Base-by-base conservation (phyloP, 2,113 vertebrate species). In the Verasper variegatus region DNA sequence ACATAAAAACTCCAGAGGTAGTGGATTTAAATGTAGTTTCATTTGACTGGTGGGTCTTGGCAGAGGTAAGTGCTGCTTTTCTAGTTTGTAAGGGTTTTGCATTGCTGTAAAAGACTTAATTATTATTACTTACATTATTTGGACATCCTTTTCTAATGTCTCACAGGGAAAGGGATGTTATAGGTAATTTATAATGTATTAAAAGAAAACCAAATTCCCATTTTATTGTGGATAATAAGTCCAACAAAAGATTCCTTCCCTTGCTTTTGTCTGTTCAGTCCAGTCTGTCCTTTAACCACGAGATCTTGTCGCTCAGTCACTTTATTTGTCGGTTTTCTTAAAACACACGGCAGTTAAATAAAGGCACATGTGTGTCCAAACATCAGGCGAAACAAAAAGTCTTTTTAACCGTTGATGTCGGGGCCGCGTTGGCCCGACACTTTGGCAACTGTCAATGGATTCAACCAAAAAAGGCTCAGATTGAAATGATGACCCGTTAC, bases 381-480 rank as follows among this genome's bases (percentile, higher is more conserved):
- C 24, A 68, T 56, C n/a, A 56, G 42, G 69, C 42, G 68, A 77
- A 71, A 74, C 42, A 74, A 77, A 31, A 74, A 67, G 20, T 58
- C 21, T 64, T 59, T 61, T 35, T 26, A 58, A 13, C 8, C 2
- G 13, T 26, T 31, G 21, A 65, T 58, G 26, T 75, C 18, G 47
- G 7, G 51, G 17, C 9, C 8, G 21, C 17, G 31, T 31, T 31
- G 27, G 27, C 27, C 4, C 20, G 79, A 23, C 55, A 71, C 13
- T 47, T 84, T 89, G 73, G 67, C 69, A 71, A 45, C 59, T 37
- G 3, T 42, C 62, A 74, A 78, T 35, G 15, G 51, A 77, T 65
- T 27, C 49, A 21, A 61, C 71, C 26, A 76, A 1, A 55, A 87
- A 47, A 68, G 59, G 5, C 45, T 78, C 40, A 17, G 6, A 77